phyloP scores from a whole-genome alignment of 2,797 vertebrate species.

The Mycteria americana region DNA sequence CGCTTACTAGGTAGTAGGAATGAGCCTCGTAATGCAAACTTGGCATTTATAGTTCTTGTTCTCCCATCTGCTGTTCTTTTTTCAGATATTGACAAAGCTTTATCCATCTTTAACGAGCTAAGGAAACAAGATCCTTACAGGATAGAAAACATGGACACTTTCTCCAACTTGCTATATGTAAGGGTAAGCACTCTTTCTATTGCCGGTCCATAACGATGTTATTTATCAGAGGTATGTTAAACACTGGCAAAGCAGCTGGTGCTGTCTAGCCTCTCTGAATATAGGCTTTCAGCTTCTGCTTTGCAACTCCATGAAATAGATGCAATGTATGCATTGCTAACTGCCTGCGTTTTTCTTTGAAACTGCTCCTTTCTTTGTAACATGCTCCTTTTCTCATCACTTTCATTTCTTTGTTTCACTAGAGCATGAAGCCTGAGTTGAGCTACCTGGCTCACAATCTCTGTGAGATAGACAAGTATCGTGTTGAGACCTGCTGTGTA shows the following conservation, averaged over 20 bases:
- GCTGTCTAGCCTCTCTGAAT: neutral
- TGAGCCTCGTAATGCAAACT: neutral
- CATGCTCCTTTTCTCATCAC: neutral
- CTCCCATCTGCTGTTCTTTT: neutral
- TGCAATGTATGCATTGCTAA: neutral
- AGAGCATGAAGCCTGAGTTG: conserved; percentile 98
- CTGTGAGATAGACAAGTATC: conserved; percentile 98
- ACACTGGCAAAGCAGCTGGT: neutral
- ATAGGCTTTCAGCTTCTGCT: neutral
- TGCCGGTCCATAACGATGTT: neutral
- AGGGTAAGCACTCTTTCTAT: conserved; percentile 80
- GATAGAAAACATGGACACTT: conserved; percentile 99
- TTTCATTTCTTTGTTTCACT: conserved; percentile 36
- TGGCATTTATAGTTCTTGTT: neutral
- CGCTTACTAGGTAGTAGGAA: neutral
- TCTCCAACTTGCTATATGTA: conserved; percentile 97
- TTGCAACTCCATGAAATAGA: neutral
- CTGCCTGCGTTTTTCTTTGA: neutral
- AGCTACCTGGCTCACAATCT: conserved; percentile 98
- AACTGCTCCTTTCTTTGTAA: neutral
- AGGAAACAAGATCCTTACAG: conserved; percentile 96
- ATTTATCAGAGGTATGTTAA: neutral
- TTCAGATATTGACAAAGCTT: conserved; percentile 96
- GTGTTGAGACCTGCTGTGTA: conserved; percentile 98
- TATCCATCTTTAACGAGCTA: conserved; percentile 94